Evolutionary conservation across 2,797 vertebrate species (phyloP).

Genomic region (Labeo calbasu): DNA sequence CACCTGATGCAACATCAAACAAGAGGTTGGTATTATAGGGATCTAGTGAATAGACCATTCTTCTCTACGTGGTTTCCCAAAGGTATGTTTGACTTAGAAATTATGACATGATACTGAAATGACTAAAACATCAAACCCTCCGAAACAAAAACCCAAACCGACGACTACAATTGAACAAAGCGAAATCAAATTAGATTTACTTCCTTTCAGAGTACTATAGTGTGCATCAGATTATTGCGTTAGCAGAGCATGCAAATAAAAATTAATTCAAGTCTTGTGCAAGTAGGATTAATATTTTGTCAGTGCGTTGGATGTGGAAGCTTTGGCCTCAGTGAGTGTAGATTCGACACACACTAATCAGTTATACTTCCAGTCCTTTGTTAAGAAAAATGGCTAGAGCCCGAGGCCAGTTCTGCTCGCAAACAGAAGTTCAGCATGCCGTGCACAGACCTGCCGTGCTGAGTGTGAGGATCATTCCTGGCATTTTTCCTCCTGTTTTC

Average conservation of each 20-base stretch:
- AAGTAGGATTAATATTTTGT: not conserved
- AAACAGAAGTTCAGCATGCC: conserved; percentile 74
- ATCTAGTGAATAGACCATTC: conserved; percentile 39
- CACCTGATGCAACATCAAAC: conserved; percentile 48
- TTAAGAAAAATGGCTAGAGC: conserved; percentile 60
- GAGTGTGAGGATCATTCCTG: conserved; percentile 78
- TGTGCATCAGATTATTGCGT: not conserved
- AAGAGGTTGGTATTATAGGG: conserved; percentile 35
- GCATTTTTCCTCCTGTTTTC: conserved; percentile 73
- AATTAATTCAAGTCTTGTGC: not conserved
- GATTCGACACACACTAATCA: conserved; percentile 36
- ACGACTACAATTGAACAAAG: conserved; percentile 12
- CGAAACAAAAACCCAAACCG: not conserved
- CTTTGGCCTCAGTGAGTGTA: conserved; percentile 5
- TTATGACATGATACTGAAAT: conserved; percentile 14
- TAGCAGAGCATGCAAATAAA: conserved; percentile 2
- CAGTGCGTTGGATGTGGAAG: not conserved
- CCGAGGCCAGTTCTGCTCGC: conserved; percentile 69
- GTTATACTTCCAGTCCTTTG: conserved; percentile 50
- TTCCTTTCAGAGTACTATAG: not conserved
- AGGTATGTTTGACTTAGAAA: conserved; percentile 27
- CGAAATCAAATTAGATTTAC: not conserved
- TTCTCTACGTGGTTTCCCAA: conserved; percentile 27
- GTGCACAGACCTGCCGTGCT: conserved; percentile 81
- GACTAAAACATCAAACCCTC: conserved; percentile 24